phyloP scores from a whole-genome alignment of 2,797 vertebrate genomes.

The Philypnodon macrostomus region DNA sequence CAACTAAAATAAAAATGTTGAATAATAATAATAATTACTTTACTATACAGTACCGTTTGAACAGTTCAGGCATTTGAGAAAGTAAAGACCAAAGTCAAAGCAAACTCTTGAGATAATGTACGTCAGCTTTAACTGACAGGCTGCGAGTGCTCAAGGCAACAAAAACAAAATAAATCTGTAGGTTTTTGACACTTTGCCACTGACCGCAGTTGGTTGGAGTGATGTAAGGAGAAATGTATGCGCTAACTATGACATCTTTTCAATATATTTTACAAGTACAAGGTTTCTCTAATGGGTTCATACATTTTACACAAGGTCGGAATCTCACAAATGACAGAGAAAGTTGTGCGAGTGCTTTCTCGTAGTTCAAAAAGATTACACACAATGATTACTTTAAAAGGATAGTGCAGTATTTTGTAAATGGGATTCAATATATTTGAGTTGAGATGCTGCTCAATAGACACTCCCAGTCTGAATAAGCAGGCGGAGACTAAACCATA shows the following conservation, averaged over 20 bases:
- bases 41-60: constrained; percentile 55
- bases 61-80: constrained; percentile 35
- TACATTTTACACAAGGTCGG: constrained; percentile 36
- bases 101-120: constrained; percentile 24
- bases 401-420: background rate
- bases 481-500: too few species aligned
- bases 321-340: constrained; percentile 41
- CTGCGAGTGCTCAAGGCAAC: constrained; percentile 19
- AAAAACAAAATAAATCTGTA: constrained; percentile 16
- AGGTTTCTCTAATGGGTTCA: constrained; percentile 22
- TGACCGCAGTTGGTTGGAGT: constrained; percentile 13
- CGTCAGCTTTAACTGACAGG: constrained; percentile 19
- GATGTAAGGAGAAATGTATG: constrained; percentile 23
- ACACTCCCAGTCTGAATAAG: too few species aligned
- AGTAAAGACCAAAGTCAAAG: constrained; percentile 31
- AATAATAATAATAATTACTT: constrained; percentile 18
- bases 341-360: constrained; percentile 35
- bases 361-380: constrained; percentile 40
- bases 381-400: constrained; percentile 26
- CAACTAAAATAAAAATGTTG: constrained; percentile 16
- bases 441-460: too few species aligned
- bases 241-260: background rate
- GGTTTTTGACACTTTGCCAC: constrained; percentile 11
- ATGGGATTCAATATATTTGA: background rate
- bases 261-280: constrained; percentile 5